Conservation (phyloP, 1,140 invertebrate species). For the Parapsyche elsis region DNA sequence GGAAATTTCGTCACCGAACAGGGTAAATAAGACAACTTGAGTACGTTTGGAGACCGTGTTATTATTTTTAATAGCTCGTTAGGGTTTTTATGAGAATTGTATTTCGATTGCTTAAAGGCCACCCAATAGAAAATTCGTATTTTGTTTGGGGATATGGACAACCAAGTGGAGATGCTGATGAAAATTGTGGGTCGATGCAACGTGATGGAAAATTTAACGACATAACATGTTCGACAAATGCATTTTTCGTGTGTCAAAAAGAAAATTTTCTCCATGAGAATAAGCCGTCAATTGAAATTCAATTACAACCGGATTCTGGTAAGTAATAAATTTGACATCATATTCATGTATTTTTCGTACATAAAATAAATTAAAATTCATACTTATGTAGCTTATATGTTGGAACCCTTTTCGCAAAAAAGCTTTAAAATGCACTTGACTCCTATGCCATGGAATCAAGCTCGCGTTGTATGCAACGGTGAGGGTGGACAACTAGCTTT, state of each 20-base stretch:
- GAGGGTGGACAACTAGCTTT: conserved; percentile 51
- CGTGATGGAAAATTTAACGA: conserved; percentile 45
- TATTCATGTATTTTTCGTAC: no score
- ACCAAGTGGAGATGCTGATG: conserved; percentile 57
- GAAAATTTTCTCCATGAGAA: background rate
- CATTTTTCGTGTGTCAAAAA: conserved; percentile 46
- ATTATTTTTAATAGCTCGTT: no score
- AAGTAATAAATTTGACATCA: no score
- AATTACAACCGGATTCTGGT: background rate
- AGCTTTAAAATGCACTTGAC: conserved; percentile 6
- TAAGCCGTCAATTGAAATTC: background rate
- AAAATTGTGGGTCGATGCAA: conserved; percentile 54
- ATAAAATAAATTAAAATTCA: no score
- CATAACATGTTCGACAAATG: conserved; percentile 17
- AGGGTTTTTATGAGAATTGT: no score
- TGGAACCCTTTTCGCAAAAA: background rate
- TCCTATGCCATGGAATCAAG: conserved; percentile 41
- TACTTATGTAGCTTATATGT: background rate
- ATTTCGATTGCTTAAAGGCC: no score
- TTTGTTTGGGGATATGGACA: conserved; percentile 58
- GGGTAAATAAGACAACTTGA: no score
- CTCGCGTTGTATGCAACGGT: conserved; percentile 31
- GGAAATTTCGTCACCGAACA: no score
- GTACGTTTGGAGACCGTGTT: no score
- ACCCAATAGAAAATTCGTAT: no score